phyloP scores from a whole-genome alignment of 2,797 vertebrate genomes.

The Lepus oiostolus region DNA sequence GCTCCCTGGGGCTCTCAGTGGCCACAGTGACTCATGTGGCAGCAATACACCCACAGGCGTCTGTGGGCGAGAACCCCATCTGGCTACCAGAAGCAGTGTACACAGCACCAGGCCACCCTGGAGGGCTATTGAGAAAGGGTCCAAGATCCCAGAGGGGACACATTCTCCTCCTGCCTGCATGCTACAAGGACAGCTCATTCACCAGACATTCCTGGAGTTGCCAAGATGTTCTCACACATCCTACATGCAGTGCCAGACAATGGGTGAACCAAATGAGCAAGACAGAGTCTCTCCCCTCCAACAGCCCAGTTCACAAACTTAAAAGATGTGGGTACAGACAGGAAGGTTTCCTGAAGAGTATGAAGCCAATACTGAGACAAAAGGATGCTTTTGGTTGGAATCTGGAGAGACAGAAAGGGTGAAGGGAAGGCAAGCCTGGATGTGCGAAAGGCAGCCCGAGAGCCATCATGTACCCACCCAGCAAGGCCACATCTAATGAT shows the following conservation, averaged over 20 bases:
- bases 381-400: not conserved
- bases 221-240: not conserved
- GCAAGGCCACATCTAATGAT: not conserved
- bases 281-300: not conserved
- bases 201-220: not conserved
- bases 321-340: not conserved
- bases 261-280: rapidly evolving
- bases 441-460: too few species aligned
- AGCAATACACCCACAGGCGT: not conserved
- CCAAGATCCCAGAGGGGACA: too few species aligned
- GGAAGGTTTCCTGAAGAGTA: too few species aligned
- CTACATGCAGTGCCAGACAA: not conserved
- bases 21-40: conserved; percentile 56
- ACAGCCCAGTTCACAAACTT: not conserved
- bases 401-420: not conserved
- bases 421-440: not conserved
- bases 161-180: not conserved
- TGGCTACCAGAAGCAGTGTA: not conserved
- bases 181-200: not conserved
- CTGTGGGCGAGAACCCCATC: not conserved
- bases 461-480: not conserved
- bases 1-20: not conserved
- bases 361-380: not conserved
- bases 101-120: not conserved
- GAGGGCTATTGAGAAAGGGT: rapidly evolving